Conservation (phyloP, 2,113 vertebrate species). For the Nestor notabilis region DNA sequence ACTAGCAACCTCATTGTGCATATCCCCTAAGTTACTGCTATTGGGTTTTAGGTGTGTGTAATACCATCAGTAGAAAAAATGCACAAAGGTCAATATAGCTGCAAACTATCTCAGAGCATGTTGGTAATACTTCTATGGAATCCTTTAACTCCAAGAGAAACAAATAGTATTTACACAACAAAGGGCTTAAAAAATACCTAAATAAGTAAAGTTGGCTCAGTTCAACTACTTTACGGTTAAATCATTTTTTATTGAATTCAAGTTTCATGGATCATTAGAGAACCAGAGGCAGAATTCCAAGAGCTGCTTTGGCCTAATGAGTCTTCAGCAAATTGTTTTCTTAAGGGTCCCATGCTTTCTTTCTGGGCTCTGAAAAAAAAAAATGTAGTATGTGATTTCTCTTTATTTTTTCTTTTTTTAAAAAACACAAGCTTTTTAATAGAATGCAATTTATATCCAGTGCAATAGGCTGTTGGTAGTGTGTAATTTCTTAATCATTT, state of each 20-base stretch:
- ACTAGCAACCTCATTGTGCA: slow-evolving; percentile 56
- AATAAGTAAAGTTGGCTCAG: slow-evolving; percentile 60
- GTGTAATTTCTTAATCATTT: neutral
- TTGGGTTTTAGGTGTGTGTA: neutral
- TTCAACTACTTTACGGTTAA: slow-evolving; percentile 71
- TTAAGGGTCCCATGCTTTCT: slow-evolving; percentile 41
- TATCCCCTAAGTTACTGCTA: slow-evolving; percentile 56
- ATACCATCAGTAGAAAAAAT: neutral
- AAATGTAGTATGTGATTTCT: slow-evolving; percentile 9
- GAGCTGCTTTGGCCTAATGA: slow-evolving; percentile 75
- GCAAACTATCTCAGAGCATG: slow-evolving; percentile 9
- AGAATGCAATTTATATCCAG: slow-evolving; percentile 34
- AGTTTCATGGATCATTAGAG: slow-evolving; percentile 80
- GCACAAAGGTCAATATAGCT: slow-evolving; percentile 45
- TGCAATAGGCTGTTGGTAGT: neutral
- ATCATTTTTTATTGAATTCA: slow-evolving; percentile 83
- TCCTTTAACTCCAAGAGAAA: slow-evolving; percentile 56
- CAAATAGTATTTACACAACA: slow-evolving; percentile 69
- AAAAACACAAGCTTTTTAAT: slow-evolving; percentile 17
- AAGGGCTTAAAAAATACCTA: slow-evolving; percentile 35
- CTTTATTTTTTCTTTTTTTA: neutral
- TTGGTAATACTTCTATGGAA: slow-evolving; percentile 19
- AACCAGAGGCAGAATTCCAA: slow-evolving; percentile 70
- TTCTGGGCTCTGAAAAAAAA: slow-evolving; percentile 34
- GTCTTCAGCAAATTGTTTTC: slow-evolving; percentile 75